Percentiles rank a stretch among this genome's conserved stretches.
Conservation (phyloP, 2,113 vertebrate genomes). For the Talpa occidentalis region DNA sequence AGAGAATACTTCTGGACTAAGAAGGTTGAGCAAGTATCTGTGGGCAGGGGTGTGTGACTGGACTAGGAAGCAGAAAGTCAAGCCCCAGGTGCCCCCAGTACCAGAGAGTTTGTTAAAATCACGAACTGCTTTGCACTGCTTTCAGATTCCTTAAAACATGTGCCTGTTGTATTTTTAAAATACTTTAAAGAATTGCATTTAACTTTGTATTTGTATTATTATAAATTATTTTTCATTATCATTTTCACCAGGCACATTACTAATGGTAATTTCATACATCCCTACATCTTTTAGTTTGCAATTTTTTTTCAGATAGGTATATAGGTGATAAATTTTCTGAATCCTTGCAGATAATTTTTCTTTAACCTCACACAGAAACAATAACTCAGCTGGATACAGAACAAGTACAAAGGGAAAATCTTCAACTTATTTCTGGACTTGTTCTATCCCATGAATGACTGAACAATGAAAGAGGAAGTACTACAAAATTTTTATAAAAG, state of each 20-base stretch:
- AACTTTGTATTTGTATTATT: neutral
- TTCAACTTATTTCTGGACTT: neutral
- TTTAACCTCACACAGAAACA: neutral
- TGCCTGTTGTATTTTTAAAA: constrained; percentile 1
- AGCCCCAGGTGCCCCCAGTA: neutral
- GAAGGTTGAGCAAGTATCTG: neutral
- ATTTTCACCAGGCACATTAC: neutral
- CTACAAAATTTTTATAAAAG: neutral
- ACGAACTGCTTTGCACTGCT: neutral
- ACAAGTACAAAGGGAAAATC: neutral
- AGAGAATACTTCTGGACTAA: neutral
- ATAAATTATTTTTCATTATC: neutral
- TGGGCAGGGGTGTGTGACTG: neutral
- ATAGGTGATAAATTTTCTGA: neutral
- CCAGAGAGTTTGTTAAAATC: neutral
- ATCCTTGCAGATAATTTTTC: neutral
- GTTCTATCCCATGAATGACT: neutral
- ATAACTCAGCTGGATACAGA: neutral
- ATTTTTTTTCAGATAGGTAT: neutral
- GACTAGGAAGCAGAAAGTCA: neutral
- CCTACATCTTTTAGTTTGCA: neutral
- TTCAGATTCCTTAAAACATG: neutral
- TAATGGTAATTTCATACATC: neutral
- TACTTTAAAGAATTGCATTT: neutral
- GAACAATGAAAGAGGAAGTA: neutral